phyloP scores from a whole-genome alignment of 37 sponge, comb jelly and placozoan species.

The Geodia barretti region DNA sequence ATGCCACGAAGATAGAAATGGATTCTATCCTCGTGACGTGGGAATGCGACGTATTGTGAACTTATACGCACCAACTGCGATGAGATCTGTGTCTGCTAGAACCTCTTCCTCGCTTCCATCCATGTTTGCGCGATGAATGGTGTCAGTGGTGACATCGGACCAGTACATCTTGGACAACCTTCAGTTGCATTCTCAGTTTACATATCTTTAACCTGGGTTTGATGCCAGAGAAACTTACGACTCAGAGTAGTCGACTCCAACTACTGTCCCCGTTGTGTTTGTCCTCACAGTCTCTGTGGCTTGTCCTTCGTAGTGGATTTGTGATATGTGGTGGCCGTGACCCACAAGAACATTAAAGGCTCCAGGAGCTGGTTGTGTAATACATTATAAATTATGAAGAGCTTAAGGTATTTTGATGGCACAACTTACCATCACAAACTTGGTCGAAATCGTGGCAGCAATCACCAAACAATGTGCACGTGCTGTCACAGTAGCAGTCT shows the following conservation, averaged over 20 bases:
- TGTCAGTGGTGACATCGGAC: neutral
- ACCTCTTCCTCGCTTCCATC: conserved; percentile 9
- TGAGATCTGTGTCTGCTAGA: neutral
- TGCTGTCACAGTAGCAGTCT: conserved; percentile 27
- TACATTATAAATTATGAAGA: neutral
- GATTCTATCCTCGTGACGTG: too few relatives aligned
- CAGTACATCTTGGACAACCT: neutral
- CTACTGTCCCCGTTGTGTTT: neutral
- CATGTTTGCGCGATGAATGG: conserved; percentile 9
- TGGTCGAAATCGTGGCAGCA: conserved; percentile 33
- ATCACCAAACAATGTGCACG: conserved; percentile 9
- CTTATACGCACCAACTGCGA: neutral
- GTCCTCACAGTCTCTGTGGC: neutral
- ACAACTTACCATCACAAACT: conserved; percentile 3
- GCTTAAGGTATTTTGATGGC: neutral
- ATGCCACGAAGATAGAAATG: too few relatives aligned
- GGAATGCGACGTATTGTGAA: neutral
- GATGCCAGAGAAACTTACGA: neutral
- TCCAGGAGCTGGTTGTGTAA: neutral
- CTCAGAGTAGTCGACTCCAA: neutral
- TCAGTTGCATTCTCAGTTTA: neutral
- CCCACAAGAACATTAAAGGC: neutral
- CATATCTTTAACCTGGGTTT: too few relatives aligned
- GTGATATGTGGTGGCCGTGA: neutral
- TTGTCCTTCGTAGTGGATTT: neutral